phyloP scores from a whole-genome alignment of 1,140 invertebrate species.

The Temnothorax curvispinosus region DNA sequence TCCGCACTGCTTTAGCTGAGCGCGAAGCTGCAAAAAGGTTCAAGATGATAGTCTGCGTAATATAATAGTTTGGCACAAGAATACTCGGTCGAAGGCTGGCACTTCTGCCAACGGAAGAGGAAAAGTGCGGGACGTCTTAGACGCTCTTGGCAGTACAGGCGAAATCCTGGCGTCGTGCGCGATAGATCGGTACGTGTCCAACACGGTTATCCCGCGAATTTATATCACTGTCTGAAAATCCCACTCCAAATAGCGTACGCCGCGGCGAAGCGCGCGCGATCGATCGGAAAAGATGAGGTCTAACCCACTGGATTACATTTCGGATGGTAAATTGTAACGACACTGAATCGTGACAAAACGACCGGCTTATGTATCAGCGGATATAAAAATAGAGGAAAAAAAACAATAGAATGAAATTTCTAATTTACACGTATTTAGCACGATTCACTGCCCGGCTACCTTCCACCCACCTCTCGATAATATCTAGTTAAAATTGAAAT shows the following conservation, averaged over 20 bases:
- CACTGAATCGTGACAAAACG: constrained; percentile 2
- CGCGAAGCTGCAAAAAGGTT: constrained; percentile 1
- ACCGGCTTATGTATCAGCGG: background rate
- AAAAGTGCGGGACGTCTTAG: constrained; percentile 35
- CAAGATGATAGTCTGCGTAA: constrained; percentile 33
- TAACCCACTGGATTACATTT: constrained; percentile 37
- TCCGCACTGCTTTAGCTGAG: background rate
- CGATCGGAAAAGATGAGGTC: constrained; percentile 35
- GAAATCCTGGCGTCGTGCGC: constrained; percentile 43
- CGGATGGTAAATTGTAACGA: constrained; percentile 22
- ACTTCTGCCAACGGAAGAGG: constrained; percentile 48
- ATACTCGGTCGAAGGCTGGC: constrained; percentile 17
- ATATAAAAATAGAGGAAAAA: background rate
- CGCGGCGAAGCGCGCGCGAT: constrained; percentile 9
- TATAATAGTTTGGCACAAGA: constrained; percentile 52
- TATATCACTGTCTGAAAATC: constrained; percentile 17
- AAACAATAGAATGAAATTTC: background rate
- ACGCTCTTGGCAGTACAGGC: constrained; percentile 22
- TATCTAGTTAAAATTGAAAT: constrained; percentile 12
- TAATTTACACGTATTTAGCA: background rate
- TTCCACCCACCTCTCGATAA: background rate
- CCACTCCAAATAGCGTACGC: background rate
- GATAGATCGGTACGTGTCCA: constrained; percentile 48
- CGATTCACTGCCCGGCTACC: background rate
- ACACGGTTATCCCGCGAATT: constrained; percentile 36